phyloP scores from a whole-genome alignment of 2,113 vertebrate species.

The Candoia aspera region DNA sequence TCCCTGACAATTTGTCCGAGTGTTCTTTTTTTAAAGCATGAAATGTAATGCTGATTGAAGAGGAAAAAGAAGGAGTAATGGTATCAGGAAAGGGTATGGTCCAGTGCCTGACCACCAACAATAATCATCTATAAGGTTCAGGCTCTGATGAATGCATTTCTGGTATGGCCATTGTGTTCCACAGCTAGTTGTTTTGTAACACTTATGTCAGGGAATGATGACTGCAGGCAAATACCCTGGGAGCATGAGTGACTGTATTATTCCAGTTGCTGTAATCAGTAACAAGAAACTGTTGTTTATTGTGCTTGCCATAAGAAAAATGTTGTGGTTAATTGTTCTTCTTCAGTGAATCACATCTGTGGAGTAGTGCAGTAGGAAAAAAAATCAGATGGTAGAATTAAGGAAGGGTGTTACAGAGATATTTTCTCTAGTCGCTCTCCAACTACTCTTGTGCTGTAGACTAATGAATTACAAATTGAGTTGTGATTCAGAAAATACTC shows the following conservation, averaged over 20 bases:
- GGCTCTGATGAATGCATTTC: neutral
- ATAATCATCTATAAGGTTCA: neutral
- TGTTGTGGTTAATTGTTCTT: neutral
- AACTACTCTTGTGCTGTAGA: neutral
- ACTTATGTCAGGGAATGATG: neutral
- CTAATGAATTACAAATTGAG: neutral
- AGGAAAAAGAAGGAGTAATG: neutral
- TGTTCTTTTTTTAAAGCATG: neutral
- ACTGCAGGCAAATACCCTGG: neutral
- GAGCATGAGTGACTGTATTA: neutral
- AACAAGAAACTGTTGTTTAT: neutral
- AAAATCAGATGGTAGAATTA: neutral
- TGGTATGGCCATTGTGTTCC: neutral
- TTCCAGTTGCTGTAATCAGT: conserved; percentile 1
- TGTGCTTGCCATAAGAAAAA: neutral
- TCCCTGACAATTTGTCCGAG: neutral
- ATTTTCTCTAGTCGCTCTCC: neutral
- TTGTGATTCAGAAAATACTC: neutral
- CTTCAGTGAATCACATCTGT: neutral
- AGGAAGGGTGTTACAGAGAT: neutral
- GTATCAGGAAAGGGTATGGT: fast-evolving
- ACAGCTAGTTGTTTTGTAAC: neutral
- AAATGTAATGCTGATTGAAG: neutral
- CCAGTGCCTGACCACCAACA: neutral
- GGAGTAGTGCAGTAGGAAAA: neutral